Evolutionary conservation across 2,113 vertebrate genomes (phyloP), one percentile per base, ranked within the genome.

Genomic region (Barnardius zonarius): DNA sequence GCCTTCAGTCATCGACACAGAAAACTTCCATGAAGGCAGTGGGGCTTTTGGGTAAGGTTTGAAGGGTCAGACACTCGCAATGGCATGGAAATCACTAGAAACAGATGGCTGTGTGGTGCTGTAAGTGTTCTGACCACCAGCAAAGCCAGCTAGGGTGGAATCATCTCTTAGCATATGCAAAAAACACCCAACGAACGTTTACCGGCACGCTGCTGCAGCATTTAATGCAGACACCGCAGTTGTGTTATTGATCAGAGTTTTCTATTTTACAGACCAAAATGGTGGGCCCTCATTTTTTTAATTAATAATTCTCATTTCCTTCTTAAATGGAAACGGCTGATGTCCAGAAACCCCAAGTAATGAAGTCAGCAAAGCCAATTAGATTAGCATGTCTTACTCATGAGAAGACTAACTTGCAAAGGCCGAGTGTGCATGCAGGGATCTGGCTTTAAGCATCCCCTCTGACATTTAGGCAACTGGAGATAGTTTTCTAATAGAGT

Each of bases 171-270:
- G 8, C 28, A 13, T 15, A 73, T 23, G 54, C 77, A 84, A 90
- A 94, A 86, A 57, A 17, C 31, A 86, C 52, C 44, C 78, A 31
- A 30, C 1, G 2, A 44, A 41, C 67, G 76, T 48, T 80, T 48
- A 49, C 46, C 1, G 7, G 46, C 2, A 1, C 4, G 0, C 31
- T 37, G 77, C 55, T 74, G 55, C 90, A 81, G 52, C 54, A 30
- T 49, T 73, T 25, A 59, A 67, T 76, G 80, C 69, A 54, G 83
- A 57, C 67, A 86, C 62, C 55, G 14, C 35, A 35, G 69, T 10
- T 52, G n/a, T 64, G 77, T 35, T 91, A 62, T 62, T 76, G 83
- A 73, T 91, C 88, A 93, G 66, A 76, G 28, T 63, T 73, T 94
- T 83, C 49, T 86, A 6, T 63, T 76, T 84, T 41, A 46, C 62